Base-by-base conservation (phyloP, 2,113 vertebrate species). In the Clarias magur region DNA sequence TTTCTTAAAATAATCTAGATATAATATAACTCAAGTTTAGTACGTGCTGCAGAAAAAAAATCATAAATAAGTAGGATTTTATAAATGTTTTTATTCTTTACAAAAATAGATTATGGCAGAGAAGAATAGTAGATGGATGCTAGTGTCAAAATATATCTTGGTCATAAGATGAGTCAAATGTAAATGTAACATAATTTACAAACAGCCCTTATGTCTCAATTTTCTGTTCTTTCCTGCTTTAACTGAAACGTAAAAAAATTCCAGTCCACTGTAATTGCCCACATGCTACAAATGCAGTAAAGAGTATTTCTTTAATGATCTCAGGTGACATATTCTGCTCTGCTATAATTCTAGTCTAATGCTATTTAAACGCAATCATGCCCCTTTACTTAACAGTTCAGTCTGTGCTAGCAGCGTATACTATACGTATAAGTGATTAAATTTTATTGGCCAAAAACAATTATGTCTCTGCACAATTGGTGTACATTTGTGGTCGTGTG, bases 1-100 rank as follows among this genome's bases (percentile, higher is more conserved):
- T 65, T 82, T 82, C 76, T 84, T 56, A 80, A 82, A 85, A 75
- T 68, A 56, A 82, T 72, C 38, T 84, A 68, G 25, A 54, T 4
- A 30, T 56, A 30, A 19, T 2, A 30, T 56, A 30, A 27, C 42
- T 65, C 48, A 83, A 13, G 13, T 56, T 54, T 68, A 83, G 70
- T 48, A 42, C 82, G 19, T 30, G 8, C 25, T 19, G n/a, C 17
- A 27, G 15, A 27, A 7, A 12, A 78, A 79, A 15, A 54, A 25
- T n/a, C 53, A 78, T 54, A 78, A 78, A 78, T 56, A 27, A 17
- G 2, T 34, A 27, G 53, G 16, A 30, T 67, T 68, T 67, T 53
- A 83, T 13, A 19, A 30, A 54, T 54, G 30, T 53, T 65, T 63
- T 63, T 53, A 48, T 53, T 83, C n/a, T 70, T 54, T 23, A 70